Base-by-base conservation (phyloP, 2,888 invertebrate genomes). In the Aricia artaxerxes region DNA sequence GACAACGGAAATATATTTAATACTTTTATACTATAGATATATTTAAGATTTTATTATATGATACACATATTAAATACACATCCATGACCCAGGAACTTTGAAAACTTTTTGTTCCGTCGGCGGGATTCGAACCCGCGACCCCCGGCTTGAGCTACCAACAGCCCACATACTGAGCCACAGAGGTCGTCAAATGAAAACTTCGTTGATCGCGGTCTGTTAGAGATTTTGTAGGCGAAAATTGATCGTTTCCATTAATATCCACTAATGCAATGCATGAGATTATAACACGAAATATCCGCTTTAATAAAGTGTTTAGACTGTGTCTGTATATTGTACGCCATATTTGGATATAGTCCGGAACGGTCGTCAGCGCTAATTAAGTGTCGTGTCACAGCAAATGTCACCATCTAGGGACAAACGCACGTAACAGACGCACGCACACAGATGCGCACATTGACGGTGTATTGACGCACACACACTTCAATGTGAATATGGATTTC, bases 311-410 rank as follows among this genome's bases (percentile, higher is more conserved):
- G 13, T 69, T 16, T 6, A 35, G 31, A 38, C 35, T 69, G 13
- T 69, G 35, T 69, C 13, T 69, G 35, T 69, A 38, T 69, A 69
- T 69, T 69, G 35, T 69, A 16, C 35, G 11, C 35, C 16, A 38
- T 69, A 69, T 69, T 69, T 38, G 35, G 69, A 35, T 69, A 35
- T 38, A 38, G 13, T 69, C 35, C 69, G 69, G 69, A 69, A 35
- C 69, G 13, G 35, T 69, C 69, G 35, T 38, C 69, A 35, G 69
- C 13, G 35, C 69, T 69, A 69, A 69, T 69, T 69, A 69, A 69
- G 35, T 69, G 69, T 38, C 69, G 69, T 69, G 69, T 69, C 69
- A 69, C 16, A 38, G 69, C 69, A 69, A 69, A 69, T 69, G 69
- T 69, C 35, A 69, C 69, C 69, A 69, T 69, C 69, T 69, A 69